A percentile compares a stretch with the other conserved stretches of the same genome.
These are phyloP conservation scores for Odontomyia ornata DNA, from an alignment of 2,888 invertebrate species.

Conservation along the genomic window DNA sequence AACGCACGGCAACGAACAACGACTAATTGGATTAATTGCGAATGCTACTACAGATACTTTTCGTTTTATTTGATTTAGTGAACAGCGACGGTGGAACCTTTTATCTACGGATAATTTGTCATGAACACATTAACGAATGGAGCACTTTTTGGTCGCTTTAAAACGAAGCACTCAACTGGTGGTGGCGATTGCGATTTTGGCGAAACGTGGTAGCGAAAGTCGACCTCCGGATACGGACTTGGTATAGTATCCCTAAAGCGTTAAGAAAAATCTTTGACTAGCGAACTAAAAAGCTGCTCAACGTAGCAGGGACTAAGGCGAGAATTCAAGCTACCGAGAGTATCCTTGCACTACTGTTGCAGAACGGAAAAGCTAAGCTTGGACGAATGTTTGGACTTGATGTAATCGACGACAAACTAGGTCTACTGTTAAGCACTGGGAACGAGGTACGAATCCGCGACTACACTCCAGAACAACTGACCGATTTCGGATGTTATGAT, in stretches of 20 bases:
- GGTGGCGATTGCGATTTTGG: background rate
- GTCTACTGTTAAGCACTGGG: constrained; percentile 21
- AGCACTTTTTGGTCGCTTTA: constrained; percentile 12
- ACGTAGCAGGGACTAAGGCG: too few species aligned
- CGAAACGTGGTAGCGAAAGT: constrained; percentile 8
- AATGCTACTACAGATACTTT: background rate
- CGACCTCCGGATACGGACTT: background rate
- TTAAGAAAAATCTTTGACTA: too few species aligned
- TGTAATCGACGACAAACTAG: background rate
- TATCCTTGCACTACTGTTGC: background rate
- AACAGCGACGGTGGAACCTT: background rate
- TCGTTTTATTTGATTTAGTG: background rate
- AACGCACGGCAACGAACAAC: background rate
- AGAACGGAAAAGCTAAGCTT: background rate
- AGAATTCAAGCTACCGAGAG: background rate
- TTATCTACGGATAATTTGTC: background rate
- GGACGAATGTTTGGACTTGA: background rate
- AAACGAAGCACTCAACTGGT: constrained; percentile 26
- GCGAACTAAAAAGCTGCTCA: too few species aligned
- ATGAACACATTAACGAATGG: background rate
- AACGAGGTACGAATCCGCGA: constrained; percentile 5
- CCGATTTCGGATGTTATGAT: background rate
- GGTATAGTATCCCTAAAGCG: too few species aligned
- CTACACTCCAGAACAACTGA: constrained; percentile 14
- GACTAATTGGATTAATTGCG: background rate